These are phyloP conservation scores for Tigriopus californicus DNA, from an alignment of 2,888 invertebrate species.

Conservation along the genomic window DNA sequence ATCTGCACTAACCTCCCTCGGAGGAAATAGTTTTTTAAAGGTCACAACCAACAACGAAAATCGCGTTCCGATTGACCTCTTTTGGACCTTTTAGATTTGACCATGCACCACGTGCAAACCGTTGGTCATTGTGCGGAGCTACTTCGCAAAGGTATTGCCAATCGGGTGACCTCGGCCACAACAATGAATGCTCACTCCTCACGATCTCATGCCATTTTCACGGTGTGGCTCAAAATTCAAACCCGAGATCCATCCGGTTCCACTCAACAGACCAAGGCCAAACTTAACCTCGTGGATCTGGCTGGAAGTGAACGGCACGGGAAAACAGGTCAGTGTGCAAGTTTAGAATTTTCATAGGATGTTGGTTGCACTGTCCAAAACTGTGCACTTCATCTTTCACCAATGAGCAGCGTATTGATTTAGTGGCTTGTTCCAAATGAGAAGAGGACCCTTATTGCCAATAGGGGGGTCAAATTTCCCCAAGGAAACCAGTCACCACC, in stretches of 20 bases:
- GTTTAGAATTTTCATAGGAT: no score
- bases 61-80: not conserved
- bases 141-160: not conserved
- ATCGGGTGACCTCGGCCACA: conserved; percentile 8
- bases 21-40: no score
- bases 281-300: conserved; percentile 13
- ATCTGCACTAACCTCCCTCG: no score
- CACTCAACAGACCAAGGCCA: conserved; percentile 4
- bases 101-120: conserved; percentile 9
- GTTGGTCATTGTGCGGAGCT: not conserved
- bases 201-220: conserved; percentile 13
- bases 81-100: not conserved
- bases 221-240: conserved; percentile 3
- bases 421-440: no score
- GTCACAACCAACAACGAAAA: no score
- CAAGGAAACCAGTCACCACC: no score
- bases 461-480: no score
- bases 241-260: conserved; percentile 8
- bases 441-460: no score
- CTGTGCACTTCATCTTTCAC: no score
- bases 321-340: not conserved
- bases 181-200: conserved; percentile 11
- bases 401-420: no score
- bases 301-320: conserved; percentile 13
- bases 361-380: no score